Evolutionary conservation across 1,140 invertebrate genomes (phyloP), one percentile per base, ranked within the genome.

Genomic region (Rhynchophorus ferrugineus): DNA sequence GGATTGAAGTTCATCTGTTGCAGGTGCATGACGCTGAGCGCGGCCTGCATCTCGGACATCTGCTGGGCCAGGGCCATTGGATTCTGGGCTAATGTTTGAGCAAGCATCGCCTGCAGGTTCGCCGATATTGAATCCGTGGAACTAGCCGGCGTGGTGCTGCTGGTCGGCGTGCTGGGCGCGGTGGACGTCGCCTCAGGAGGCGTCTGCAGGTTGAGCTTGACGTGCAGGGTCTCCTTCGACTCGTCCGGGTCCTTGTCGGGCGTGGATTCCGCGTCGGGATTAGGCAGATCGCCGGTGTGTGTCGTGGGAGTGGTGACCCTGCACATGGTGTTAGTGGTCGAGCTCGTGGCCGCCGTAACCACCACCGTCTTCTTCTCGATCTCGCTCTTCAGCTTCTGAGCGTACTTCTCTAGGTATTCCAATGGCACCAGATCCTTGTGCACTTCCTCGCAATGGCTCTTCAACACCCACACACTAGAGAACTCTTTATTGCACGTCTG

Each of bases 391-490:
- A 91, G 90, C 62, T 89, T 85, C 71, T 93, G 86, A 21, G 90
- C 89, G 73, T 93, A 94, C 69, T 89, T 85, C 73, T 95, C 91
- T 37, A 95, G 75, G 64, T 89, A 86, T 63, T 92, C 86, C 17
- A 88, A 74, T 9, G 91, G 91, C 46, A 96, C 88, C 68, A 92
- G 76, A 69, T 91, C 85, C 65, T 88, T 86, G 73, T 96, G 93
- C 54, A 93, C 84, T 78, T 95, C 91, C 77, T 96, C 92, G 73
- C 89, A 89, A 71, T 97, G 92, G 58, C 91, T 87, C 72, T 95
- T 95, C 66, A 96, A 75, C 52, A 95, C 91, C 85, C 92, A 95
- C 50, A 95, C 87, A 75, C 89, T 93, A 59, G 90, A 93, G 73
- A 96, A 95, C 67, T 90, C 87, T 72, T 95, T 95, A 60, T 84